Evolutionary conservation across 2,113 vertebrate genomes (phyloP), one percentile per base, ranked within the genome.

Genomic region (Sclerurus mexicanus): DNA sequence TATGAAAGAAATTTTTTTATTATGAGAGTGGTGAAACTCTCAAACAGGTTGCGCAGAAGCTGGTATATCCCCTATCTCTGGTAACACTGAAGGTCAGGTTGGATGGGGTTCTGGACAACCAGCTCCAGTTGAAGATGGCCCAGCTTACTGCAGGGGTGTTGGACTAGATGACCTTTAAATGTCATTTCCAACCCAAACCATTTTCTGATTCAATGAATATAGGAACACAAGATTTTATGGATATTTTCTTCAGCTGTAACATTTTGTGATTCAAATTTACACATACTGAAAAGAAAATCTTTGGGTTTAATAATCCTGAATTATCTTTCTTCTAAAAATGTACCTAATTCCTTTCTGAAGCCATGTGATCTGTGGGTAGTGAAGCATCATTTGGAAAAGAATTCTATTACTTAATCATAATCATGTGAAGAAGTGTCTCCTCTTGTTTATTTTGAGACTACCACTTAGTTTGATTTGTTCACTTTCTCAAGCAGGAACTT

Each of bases 101-200:
- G 14, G 12, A 59, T 0, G 1, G 17, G 25, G 5, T 4, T 59
- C 12, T 68, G 14, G 78, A 39, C 7, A 67, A 19, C 13, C 6
- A 64, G 21, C 27, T 55, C 28, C 49, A 62, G 9, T 16, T 53
- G 10, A 52, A 87, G 40, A 56, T 56, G 5, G 9, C 33, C 30
- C 30, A 78, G 2, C 4, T 39, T 8, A 25, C 7, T 71, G 50
- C 25, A n/a, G 35, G 3, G 13, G 6, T 23, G 2, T 53, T 53
- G 25, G 9, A 66, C 40, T 50, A 64, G 6, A 35, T 30, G 17
- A 31, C 2, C 4, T 47, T 62, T 66, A 56, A 42, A 56, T 4
- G 14, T 66, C 9, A 3, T 8, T 88, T 88, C 10, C 39, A 77
- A 67, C 7, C 3, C 15, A 75, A 58, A 58, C 2, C 1, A 31